A percentile compares a stretch with the other conserved stretches of the same genome.
Evolutionary conservation across 2,797 vertebrate genomes (phyloP).

Genomic region (Epinephelus malabaricus): DNA sequence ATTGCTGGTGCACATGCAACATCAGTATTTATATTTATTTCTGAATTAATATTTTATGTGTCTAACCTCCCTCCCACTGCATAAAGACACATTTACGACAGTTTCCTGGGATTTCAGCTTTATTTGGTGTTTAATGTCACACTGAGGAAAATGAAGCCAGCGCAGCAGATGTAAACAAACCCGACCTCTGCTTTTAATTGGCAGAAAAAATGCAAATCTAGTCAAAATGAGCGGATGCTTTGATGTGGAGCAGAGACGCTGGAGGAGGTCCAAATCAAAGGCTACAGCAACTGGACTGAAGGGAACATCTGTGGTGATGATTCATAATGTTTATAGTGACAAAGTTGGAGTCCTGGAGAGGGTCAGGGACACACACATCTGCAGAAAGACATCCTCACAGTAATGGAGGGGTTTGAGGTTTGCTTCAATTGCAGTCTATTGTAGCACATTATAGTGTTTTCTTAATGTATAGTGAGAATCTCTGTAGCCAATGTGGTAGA

Average conservation of each 20-base stretch:
- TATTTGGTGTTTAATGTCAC: slow-evolving; percentile 31
- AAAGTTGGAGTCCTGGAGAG: neutral
- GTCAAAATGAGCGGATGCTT: slow-evolving; percentile 26
- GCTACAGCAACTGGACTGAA: slow-evolving; percentile 1
- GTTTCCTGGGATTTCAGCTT: neutral
- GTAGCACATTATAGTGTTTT: too few species aligned
- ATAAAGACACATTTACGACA: neutral
- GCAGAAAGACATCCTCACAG: neutral
- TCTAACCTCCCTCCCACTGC: slow-evolving; percentile 9
- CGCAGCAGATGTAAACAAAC: slow-evolving; percentile 34
- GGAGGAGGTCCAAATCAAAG: slow-evolving; percentile 26
- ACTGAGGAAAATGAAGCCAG: neutral
- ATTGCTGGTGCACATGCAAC: neutral
- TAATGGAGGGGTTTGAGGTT: too few species aligned
- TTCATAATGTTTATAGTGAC: neutral
- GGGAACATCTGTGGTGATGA: slow-evolving; percentile 21
- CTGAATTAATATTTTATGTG: slow-evolving; percentile 29
- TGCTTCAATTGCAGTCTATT: too few species aligned
- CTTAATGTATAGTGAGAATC: too few species aligned
- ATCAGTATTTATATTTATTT: neutral
- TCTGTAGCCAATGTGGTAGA: too few species aligned
- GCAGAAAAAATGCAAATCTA: slow-evolving; percentile 44
- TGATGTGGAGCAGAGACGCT: slow-evolving; percentile 38
- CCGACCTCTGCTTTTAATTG: slow-evolving; percentile 48
- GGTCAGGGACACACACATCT: neutral